Evolutionary conservation across 1,140 invertebrate genomes (phyloP), one percentile per base, ranked within the genome.

Genomic region (Drosophila funebris): DNA sequence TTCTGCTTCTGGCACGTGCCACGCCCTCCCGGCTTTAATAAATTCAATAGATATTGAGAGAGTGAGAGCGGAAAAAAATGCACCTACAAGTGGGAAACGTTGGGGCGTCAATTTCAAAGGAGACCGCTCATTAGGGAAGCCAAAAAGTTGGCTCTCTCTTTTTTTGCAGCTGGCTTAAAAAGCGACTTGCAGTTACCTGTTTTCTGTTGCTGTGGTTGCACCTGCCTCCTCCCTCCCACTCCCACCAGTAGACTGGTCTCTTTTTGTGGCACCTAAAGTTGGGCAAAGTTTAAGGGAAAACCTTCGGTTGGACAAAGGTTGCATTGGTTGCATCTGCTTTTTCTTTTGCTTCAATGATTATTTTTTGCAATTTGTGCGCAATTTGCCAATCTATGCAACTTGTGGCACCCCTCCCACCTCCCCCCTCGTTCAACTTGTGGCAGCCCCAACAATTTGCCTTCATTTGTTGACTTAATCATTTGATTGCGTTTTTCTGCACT

Each of bases 401-500:
- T 48, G 46, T 54, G 37, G 62, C 69, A 33, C 13, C 46, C 29
- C 13, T 37, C n/a, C n/a, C n/a, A n/a, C n/a, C n/a, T n/a, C n/a
- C n/a, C n/a, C n/a, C n/a, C n/a, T n/a, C n/a, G 22, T 41, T 3
- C n/a, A 27, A 37, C 31, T 31, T 33, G 39, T 43, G 20, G 39
- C 64, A 16, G 63, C 77, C 81, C 74, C 63, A 83, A 74, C 82
- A 87, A 88, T 87, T 87, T 83, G 75, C 68, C 75, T 76, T 88
- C 83, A 79, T 88, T 87, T 87, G 78, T 87, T 87, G 84, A 88
- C 83, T 82, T 88, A 87, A 83, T 88, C 83, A 87, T 88, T 87
- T 83, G 83, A 88, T 87, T 87, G 78, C 78, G 75, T 88, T 87
- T 87, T 88, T 88, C 78, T 79, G 83, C 83, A 70, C 73, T 73